A percentile compares a stretch with the other conserved stretches of the same genome.
These are phyloP conservation scores for Lepus europaeus DNA, from an alignment of 2,113 vertebrate species.

Conservation along the genomic window DNA sequence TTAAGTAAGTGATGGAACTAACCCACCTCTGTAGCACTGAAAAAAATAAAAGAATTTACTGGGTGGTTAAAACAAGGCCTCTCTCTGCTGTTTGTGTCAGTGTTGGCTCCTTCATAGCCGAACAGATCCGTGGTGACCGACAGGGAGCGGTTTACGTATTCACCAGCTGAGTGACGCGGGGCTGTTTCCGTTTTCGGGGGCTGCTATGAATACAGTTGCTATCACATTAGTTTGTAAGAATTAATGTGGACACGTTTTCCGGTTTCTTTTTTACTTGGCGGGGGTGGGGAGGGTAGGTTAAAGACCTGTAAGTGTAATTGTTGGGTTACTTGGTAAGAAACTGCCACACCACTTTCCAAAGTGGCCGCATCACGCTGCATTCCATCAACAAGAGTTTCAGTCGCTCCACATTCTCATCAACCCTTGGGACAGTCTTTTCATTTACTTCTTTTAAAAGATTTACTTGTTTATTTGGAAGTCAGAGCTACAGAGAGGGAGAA, in stretches of 20 bases:
- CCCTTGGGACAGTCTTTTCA: not conserved
- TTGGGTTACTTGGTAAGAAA: not conserved
- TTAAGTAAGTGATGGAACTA: too few species aligned
- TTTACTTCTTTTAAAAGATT: too few species aligned
- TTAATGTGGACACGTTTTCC: not conserved
- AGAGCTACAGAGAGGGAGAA: too few species aligned
- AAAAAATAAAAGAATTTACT: too few species aligned
- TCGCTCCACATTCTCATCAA: fast-evolving
- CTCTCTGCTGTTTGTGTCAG: not conserved
- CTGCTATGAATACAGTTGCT: not conserved
- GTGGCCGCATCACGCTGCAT: fast-evolving
- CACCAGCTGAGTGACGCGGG: not conserved
- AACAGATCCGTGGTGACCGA: fast-evolving
- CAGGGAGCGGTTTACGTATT: too few species aligned
- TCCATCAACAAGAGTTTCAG: fast-evolving
- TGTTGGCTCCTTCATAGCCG: not conserved
- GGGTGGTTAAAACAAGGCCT: too few species aligned
- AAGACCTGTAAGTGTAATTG: not conserved
- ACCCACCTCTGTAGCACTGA: too few species aligned
- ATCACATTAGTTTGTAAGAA: not conserved
- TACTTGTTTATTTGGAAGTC: too few species aligned
- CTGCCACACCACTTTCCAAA: not conserved
- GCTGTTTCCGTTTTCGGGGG: not conserved
- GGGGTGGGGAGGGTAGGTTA: not conserved
- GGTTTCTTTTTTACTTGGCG: not conserved